These are phyloP conservation scores for Pegoplata infirma DNA, from an alignment of 2,888 invertebrate genomes.

Conservation along the genomic window DNA sequence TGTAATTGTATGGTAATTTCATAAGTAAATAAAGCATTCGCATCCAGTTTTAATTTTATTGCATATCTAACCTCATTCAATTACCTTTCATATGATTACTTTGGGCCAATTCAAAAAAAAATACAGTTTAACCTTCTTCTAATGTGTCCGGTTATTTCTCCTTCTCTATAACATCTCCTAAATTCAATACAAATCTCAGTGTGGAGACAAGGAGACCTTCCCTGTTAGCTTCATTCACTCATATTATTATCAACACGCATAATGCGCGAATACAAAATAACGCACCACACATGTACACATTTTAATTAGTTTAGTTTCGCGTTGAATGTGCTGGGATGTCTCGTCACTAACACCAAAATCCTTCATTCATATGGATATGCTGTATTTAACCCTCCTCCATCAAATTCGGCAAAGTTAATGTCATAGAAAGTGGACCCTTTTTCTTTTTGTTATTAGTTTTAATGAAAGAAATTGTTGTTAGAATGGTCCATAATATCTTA, in stretches of 20 bases:
- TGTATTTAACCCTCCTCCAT: neutral
- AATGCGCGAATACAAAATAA: neutral
- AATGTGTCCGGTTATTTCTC: no score
- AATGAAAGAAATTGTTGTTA: neutral
- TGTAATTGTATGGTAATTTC: no score
- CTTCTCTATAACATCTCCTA: no score
- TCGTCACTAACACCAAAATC: neutral
- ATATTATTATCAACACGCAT: neutral
- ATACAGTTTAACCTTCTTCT: no score
- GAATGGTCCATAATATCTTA: neutral
- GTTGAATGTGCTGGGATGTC: neutral
- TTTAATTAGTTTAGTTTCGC: constrained; percentile 30
- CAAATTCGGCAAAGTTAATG: neutral
- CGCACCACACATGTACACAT: constrained; percentile 14
- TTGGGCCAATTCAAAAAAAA: no score
- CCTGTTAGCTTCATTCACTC: neutral
- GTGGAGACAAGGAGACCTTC: no score
- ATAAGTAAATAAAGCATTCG: no score
- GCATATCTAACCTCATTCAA: no score
- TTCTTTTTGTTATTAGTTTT: neutral
- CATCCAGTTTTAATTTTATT: no score
- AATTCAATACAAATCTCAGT: no score
- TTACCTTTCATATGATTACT: no score
- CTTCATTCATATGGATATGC: neutral
- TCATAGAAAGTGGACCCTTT: neutral